These are phyloP conservation scores for Zaprionus capensis DNA, from an alignment of 1,140 invertebrate genomes.

Conservation along the genomic window DNA sequence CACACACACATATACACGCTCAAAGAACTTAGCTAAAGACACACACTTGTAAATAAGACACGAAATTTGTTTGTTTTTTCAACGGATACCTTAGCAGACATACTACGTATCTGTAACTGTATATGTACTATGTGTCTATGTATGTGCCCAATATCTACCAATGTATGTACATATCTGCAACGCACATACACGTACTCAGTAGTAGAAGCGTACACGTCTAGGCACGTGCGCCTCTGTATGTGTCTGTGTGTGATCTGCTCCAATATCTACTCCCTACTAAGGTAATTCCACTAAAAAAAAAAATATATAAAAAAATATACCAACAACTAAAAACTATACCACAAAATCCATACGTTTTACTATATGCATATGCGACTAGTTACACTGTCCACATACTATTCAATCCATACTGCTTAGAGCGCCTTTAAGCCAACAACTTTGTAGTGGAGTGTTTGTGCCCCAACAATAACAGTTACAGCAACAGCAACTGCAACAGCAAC, in stretches of 20 bases:
- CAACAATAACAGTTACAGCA: constrained; percentile 25
- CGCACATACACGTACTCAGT: constrained; percentile 7
- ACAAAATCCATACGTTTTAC: constrained; percentile 19
- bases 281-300: constrained; percentile 24
- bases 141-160: constrained; percentile 13
- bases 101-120: constrained; percentile 26
- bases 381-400: constrained; percentile 25
- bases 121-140: constrained; percentile 32
- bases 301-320: constrained; percentile 4
- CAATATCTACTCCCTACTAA: constrained; percentile 17
- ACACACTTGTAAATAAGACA: constrained; percentile 40
- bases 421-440: constrained; percentile 31
- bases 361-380: constrained; percentile 49
- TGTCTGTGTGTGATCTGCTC: constrained; percentile 32
- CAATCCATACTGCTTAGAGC: constrained; percentile 43
- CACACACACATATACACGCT: constrained; percentile 14
- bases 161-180: constrained; percentile 23
- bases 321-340: background rate
- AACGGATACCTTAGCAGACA: constrained; percentile 47
- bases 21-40: constrained; percentile 24
- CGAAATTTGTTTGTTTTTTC: constrained; percentile 18
- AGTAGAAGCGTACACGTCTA: constrained; percentile 17
- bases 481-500: constrained; percentile 19
- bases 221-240: constrained; percentile 24
- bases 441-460: constrained; percentile 50